Evolutionary conservation across 1,140 invertebrate genomes (phyloP).

Genomic region (Lasaia peninsularis): DNA sequence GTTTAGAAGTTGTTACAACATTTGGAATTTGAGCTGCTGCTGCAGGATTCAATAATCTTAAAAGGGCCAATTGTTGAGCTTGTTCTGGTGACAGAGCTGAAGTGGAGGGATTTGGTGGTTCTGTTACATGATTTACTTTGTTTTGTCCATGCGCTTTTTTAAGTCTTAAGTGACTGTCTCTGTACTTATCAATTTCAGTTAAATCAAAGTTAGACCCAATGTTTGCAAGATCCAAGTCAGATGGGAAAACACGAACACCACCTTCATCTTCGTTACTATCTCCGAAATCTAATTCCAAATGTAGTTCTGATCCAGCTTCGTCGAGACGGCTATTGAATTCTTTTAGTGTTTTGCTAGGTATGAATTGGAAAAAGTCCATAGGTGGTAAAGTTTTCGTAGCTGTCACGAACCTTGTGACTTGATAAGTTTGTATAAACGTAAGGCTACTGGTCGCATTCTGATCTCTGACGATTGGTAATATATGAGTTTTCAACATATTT

Average conservation of each 20-base stretch:
- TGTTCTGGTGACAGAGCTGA: slow-evolving; percentile 83
- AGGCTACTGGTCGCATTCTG: slow-evolving; percentile 84
- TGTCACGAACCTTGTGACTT: slow-evolving; percentile 89
- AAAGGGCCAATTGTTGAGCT: slow-evolving; percentile 84
- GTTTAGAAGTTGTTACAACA: slow-evolving; percentile 86
- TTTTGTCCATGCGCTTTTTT: slow-evolving; percentile 80
- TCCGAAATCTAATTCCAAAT: slow-evolving; percentile 89
- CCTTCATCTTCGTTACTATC: slow-evolving; percentile 87
- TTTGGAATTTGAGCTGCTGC: slow-evolving; percentile 80
- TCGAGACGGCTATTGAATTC: slow-evolving; percentile 92
- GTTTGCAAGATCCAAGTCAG: slow-evolving; percentile 81
- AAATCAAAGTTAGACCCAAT: slow-evolving; percentile 84
- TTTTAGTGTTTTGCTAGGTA: slow-evolving; percentile 90
- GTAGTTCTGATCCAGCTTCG: slow-evolving; percentile 91
- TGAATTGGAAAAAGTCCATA: slow-evolving; percentile 90
- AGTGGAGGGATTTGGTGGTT: slow-evolving; percentile 61
- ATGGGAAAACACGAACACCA: slow-evolving; percentile 80
- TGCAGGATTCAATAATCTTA: slow-evolving; percentile 84
- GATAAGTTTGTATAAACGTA: slow-evolving; percentile 92
- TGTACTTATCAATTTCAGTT: slow-evolving; percentile 82
- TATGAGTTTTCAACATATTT: slow-evolving; percentile 90
- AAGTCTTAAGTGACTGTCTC: slow-evolving; percentile 75
- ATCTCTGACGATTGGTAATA: slow-evolving; percentile 87
- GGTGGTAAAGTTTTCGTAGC: slow-evolving; percentile 93
- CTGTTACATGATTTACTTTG: slow-evolving; percentile 71